Percentiles rank a stretch among this genome's conserved stretches.
These are phyloP conservation scores for Tetranychus piercei DNA, from an alignment of 2,888 invertebrate species.

Conservation along the genomic window DNA sequence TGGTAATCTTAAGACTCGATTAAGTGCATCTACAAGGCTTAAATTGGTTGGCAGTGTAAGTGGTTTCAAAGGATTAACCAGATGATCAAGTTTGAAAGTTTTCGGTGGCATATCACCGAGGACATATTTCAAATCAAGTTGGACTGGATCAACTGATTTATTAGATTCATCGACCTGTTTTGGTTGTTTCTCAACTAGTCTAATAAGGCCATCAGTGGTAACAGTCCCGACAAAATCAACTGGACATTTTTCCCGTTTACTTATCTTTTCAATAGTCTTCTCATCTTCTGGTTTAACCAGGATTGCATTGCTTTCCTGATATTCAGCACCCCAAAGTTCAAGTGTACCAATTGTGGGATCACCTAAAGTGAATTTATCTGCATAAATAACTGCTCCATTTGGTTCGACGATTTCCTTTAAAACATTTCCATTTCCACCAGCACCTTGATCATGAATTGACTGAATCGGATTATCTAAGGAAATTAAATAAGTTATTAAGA, in stretches of 20 bases:
- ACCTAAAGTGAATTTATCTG: slow-evolving; percentile 66
- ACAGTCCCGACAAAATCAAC: slow-evolving; percentile 81
- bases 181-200: slow-evolving; percentile 24
- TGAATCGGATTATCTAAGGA: slow-evolving; percentile 50
- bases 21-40: slow-evolving; percentile 48
- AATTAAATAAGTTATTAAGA: not conserved
- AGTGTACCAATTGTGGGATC: slow-evolving; percentile 81
- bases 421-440: slow-evolving; percentile 87
- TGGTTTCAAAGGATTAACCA: slow-evolving; percentile 35
- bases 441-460: slow-evolving; percentile 96
- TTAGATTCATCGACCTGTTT: not conserved
- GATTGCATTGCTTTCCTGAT: slow-evolving; percentile 85
- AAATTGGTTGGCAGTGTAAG: slow-evolving; percentile 31
- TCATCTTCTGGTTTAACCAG: slow-evolving; percentile 51
- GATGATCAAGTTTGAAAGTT: slow-evolving; percentile 45
- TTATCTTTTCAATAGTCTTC: slow-evolving; percentile 47
- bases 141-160: slow-evolving; percentile 47
- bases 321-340: slow-evolving; percentile 96
- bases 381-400: slow-evolving; percentile 71
- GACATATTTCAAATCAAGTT: slow-evolving; percentile 69
- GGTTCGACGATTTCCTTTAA: slow-evolving; percentile 90
- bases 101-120: slow-evolving; percentile 69
- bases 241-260: slow-evolving; percentile 71
- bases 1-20: slow-evolving; percentile 59
- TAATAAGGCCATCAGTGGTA: slow-evolving; percentile 57